phyloP scores from a whole-genome alignment of 1,140 invertebrate species.

The Sinonovacula constricta region DNA sequence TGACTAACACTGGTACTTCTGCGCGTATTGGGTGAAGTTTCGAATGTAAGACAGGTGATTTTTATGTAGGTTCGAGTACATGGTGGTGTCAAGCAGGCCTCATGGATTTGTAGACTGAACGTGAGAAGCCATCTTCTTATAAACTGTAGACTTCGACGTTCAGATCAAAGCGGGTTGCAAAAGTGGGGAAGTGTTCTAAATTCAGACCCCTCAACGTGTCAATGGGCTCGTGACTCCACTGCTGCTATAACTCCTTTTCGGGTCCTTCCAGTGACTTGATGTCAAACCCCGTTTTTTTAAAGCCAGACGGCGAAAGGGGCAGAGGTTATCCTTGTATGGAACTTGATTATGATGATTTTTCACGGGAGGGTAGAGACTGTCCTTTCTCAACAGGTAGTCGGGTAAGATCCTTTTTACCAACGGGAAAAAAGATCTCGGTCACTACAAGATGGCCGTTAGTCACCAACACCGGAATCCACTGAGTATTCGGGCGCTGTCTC shows the following conservation, averaged over 20 bases:
- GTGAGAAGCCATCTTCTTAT: neutral
- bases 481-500: neutral
- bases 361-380: conserved; percentile 2
- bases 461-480: conserved; percentile 17
- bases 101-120: neutral
- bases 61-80: neutral
- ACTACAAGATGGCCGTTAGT: conserved; percentile 13
- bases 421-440: conserved; percentile 1
- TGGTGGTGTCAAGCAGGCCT: neutral
- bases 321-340: conserved; percentile 29
- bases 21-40: neutral
- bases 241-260: neutral
- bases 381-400: neutral
- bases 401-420: conserved; percentile 11
- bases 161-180: neutral
- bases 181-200: neutral
- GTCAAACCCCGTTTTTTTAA: neutral
- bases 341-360: conserved; percentile 1
- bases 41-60: neutral
- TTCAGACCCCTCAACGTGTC: neutral
- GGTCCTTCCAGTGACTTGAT: conserved; percentile 10
- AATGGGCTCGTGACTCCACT: neutral
- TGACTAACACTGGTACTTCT: neutral
- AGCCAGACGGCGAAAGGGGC: conserved; percentile 35
- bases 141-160: conserved; percentile 6